Evolutionary conservation across 2,888 invertebrate genomes (phyloP).

Genomic region (Drosophila prolongata): DNA sequence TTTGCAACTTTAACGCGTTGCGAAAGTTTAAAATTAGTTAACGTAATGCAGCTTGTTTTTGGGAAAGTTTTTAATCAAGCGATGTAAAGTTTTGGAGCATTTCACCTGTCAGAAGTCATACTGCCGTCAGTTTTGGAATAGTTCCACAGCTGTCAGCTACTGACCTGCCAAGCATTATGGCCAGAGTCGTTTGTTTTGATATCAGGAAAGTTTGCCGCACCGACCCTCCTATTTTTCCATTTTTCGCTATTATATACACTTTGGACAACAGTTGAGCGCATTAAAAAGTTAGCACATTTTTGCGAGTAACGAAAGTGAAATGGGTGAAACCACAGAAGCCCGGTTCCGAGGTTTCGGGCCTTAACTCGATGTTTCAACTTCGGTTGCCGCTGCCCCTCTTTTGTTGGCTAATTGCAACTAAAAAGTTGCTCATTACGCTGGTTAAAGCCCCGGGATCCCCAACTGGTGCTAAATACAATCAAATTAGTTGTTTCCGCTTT

Average conservation of each 20-base stretch:
- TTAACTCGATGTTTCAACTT: constrained; percentile 10
- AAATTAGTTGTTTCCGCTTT: constrained; percentile 69
- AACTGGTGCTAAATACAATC: constrained; percentile 65
- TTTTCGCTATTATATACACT: background rate
- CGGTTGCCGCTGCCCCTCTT: background rate
- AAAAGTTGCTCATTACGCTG: constrained; percentile 68
- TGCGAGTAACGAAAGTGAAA: constrained; percentile 47
- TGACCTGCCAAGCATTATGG: constrained; percentile 31
- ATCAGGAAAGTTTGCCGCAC: constrained; percentile 10
- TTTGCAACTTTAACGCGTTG: constrained; percentile 7
- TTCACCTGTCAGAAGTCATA: constrained; percentile 12
- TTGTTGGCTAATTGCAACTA: constrained; percentile 65
- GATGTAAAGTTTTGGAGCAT: constrained; percentile 12
- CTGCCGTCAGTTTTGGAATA: constrained; percentile 8
- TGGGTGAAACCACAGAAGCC: constrained; percentile 41
- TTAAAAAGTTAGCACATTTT: constrained; percentile 65
- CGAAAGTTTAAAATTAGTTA: constrained; percentile 22
- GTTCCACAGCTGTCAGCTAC: constrained; percentile 32
- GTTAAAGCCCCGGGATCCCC: constrained; percentile 8
- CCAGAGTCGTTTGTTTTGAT: constrained; percentile 28
- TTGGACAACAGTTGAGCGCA: constrained; percentile 58
- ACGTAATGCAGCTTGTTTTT: constrained; percentile 8
- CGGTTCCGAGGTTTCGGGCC: constrained; percentile 1
- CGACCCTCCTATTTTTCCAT: background rate
- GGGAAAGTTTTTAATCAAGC: constrained; percentile 22